Percentiles rank a stretch among this genome's conserved stretches.
Evolutionary conservation across 2,888 invertebrate genomes (phyloP).

Genomic region (Synergus laeviventris): DNA sequence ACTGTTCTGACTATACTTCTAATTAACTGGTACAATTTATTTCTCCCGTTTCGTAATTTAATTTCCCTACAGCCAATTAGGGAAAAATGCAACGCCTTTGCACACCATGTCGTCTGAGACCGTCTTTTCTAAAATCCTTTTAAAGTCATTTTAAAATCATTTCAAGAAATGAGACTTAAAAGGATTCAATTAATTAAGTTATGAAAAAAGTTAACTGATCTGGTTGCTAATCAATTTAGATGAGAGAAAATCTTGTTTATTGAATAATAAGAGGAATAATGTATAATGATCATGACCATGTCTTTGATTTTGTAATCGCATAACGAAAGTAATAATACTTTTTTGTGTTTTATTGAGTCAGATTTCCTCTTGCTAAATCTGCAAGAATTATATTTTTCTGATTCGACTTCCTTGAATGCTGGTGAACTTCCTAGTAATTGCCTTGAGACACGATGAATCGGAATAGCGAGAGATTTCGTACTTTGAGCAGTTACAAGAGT

Average conservation of each 20-base stretch:
- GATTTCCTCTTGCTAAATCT: background rate
- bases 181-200: background rate
- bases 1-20: conserved; percentile 25
- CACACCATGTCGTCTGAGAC: background rate
- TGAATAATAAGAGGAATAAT: background rate
- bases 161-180: background rate
- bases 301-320: background rate
- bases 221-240: background rate
- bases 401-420: background rate
- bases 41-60: conserved; percentile 19
- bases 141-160: background rate
- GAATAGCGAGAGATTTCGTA: conserved; percentile 18
- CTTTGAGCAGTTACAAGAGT: conserved; percentile 11
- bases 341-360: background rate
- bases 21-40: conserved; percentile 28
- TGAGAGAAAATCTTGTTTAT: background rate
- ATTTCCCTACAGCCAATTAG: conserved; percentile 5
- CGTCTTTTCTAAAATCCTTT: conserved; percentile 7
- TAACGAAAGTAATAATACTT: no score
- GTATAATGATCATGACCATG: background rate
- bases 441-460: no score
- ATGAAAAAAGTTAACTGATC: background rate
- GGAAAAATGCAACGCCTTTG: background rate
- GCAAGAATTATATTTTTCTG: background rate
- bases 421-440: background rate